Conservation (phyloP, 2,797 vertebrate genomes). For the Acrossocheilus wenchowensis region DNA sequence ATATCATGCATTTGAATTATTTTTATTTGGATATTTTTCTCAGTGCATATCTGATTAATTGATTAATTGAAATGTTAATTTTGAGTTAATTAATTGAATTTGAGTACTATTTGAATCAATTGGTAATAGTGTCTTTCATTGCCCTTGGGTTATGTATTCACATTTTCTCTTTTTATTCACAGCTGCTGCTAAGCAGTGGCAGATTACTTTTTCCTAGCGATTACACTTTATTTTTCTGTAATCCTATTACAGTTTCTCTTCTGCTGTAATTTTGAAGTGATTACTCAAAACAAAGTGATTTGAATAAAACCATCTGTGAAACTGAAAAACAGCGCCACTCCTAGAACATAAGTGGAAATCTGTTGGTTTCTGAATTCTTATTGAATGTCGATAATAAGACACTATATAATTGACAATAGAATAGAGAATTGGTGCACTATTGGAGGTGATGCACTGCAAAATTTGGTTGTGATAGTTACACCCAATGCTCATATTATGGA, state of each 20-base stretch:
- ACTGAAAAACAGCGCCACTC: too few relatives aligned
- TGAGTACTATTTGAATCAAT: background rate
- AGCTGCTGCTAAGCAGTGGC: background rate
- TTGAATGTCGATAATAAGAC: background rate
- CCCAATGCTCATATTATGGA: background rate
- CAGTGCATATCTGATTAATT: background rate
- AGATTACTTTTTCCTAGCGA: background rate
- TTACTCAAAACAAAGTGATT: background rate
- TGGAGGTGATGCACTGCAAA: background rate
- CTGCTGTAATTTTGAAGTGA: background rate
- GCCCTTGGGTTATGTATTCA: background rate
- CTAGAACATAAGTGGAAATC: background rate
- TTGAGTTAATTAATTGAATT: background rate
- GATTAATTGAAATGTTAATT: background rate
- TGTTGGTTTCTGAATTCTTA: background rate
- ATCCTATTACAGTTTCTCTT: slow-evolving; percentile 1
- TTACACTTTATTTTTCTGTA: background rate
- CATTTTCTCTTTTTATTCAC: background rate
- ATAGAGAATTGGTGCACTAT: background rate
- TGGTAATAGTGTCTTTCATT: background rate
- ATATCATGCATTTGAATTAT: background rate
- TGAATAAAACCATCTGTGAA: background rate
- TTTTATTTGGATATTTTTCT: background rate
- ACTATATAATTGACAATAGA: too few relatives aligned
- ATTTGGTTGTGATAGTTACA: background rate